phyloP scores from a whole-genome alignment of 2,113 vertebrate genomes.

The Poeciliopsis prolifica region DNA sequence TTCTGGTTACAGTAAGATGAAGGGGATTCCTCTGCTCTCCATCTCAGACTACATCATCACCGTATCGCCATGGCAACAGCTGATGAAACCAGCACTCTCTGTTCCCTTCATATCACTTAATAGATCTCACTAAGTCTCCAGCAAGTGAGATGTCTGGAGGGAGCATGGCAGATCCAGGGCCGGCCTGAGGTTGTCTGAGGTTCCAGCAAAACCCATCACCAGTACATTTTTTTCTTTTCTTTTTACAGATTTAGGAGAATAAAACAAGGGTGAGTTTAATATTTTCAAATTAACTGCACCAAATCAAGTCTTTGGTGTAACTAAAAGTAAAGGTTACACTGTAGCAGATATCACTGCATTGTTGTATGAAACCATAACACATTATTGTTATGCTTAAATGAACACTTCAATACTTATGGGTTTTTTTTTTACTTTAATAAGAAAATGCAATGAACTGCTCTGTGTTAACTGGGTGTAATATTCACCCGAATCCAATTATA shows the following conservation, averaged over 20 bases:
- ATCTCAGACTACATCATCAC: conserved; percentile 42
- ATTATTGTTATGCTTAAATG: too few species aligned
- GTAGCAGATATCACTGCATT: neutral
- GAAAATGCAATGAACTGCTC: neutral
- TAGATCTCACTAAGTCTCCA: conserved; percentile 18
- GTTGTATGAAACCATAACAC: neutral
- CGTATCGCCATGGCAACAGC: conserved; percentile 67
- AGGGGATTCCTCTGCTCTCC: conserved; percentile 63
- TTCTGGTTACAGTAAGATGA: conserved; percentile 18
- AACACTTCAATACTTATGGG: too few species aligned
- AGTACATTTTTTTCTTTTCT: too few species aligned
- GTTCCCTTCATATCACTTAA: conserved; percentile 22
- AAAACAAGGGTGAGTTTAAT: neutral
- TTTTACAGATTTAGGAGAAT: neutral
- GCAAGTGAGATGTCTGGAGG: conserved; percentile 1
- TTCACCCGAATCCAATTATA: neutral
- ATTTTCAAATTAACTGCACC: neutral
- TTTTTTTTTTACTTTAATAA: neutral
- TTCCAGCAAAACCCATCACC: neutral
- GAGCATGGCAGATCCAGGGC: neutral
- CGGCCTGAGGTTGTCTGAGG: neutral
- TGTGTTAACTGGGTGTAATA: neutral
- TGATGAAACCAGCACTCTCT: conserved; percentile 36
- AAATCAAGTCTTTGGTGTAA: neutral
- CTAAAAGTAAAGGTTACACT: neutral